Evolutionary conservation across 2,113 vertebrate genomes (phyloP).

Genomic region (Leucosticte australis): DNA sequence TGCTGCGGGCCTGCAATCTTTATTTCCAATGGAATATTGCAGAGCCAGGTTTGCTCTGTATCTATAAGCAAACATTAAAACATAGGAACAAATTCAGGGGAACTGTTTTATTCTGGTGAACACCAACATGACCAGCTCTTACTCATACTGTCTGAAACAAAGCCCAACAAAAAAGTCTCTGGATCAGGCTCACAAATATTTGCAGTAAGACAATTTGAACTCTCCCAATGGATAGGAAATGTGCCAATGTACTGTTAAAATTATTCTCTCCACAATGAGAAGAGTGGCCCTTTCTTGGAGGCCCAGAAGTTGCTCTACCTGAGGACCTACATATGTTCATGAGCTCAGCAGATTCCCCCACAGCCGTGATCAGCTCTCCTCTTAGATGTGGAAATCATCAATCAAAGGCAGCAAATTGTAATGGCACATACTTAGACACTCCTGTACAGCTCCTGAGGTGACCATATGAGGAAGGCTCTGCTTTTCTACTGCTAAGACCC

Average conservation of each 20-base stretch:
- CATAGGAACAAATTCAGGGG: not conserved
- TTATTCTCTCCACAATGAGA: rapidly evolving
- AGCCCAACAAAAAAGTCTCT: not conserved
- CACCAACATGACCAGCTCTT: not conserved
- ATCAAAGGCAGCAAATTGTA: not conserved
- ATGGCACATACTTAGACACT: not conserved
- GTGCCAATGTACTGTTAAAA: not conserved
- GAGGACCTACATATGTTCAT: rapidly evolving
- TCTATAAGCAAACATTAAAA: slow-evolving; percentile 1
- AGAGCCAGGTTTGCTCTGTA: not conserved
- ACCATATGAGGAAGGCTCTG: not conserved
- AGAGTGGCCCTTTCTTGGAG: not conserved
- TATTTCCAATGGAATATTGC: not conserved
- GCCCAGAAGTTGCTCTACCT: not conserved
- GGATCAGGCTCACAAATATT: slow-evolving; percentile 7
- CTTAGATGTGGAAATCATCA: not conserved
- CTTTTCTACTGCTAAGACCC: not conserved
- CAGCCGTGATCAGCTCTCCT: not conserved
- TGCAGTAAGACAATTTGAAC: not conserved
- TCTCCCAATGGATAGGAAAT: not conserved
- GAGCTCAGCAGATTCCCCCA: not conserved
- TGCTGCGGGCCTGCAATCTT: not conserved
- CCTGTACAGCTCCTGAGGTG: not conserved
- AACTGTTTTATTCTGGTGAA: not conserved
- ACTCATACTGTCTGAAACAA: not conserved